Evolutionary conservation across 2,797 vertebrate genomes (phyloP).

Genomic region (Sibirionetta formosa): DNA sequence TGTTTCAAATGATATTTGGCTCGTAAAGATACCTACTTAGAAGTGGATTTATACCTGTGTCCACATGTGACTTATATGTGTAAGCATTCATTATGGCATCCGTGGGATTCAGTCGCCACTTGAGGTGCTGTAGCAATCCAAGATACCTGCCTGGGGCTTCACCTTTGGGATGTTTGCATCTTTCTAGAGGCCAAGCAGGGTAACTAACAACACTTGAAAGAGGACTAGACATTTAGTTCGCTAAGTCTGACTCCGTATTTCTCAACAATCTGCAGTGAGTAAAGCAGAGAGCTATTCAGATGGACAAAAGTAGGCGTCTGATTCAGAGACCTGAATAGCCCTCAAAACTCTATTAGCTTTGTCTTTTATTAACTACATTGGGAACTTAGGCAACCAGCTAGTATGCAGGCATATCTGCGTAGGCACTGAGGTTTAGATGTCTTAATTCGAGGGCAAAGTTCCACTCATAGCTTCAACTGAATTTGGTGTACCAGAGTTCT

Average conservation of each 20-base stretch:
- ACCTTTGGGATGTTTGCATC: background rate
- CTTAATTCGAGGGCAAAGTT: background rate
- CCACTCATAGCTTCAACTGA: background rate
- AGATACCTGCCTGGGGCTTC: background rate
- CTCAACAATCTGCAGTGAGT: background rate
- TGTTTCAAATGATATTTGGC: background rate
- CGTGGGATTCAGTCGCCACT: background rate
- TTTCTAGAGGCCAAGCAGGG: accelerated
- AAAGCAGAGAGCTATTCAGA: background rate
- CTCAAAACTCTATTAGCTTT: background rate
- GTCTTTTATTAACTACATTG: background rate
- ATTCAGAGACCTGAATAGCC: background rate
- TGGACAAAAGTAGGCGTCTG: background rate
- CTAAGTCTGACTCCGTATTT: background rate
- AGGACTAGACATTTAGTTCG: background rate
- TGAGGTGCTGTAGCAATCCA: background rate
- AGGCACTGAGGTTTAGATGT: background rate
- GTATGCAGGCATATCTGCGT: background rate
- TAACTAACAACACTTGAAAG: background rate
- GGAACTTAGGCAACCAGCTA: background rate
- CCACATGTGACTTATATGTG: accelerated
- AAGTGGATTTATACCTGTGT: background rate
- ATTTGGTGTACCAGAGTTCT: background rate
- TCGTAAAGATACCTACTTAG: background rate
- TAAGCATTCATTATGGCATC: background rate